Evolutionary conservation across 2,888 invertebrate genomes (phyloP).

Genomic region (Ennomos erosarius): DNA sequence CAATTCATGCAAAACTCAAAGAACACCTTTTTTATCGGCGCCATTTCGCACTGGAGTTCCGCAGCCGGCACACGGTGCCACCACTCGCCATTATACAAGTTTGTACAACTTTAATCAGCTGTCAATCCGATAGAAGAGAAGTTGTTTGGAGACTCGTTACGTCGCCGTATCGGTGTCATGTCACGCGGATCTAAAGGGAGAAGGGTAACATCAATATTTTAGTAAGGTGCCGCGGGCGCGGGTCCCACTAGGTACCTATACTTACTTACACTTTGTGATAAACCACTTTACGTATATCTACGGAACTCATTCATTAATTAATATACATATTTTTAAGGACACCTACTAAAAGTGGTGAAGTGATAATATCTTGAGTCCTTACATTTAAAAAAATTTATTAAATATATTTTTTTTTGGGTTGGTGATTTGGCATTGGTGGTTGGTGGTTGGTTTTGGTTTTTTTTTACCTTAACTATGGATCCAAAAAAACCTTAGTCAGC

Average conservation of each 20-base stretch:
- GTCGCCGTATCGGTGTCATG: conserved; percentile 56
- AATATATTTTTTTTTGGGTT: too few relatives aligned
- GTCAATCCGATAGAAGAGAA: conserved; percentile 43
- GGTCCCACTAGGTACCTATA: background rate
- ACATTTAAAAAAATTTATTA: too few relatives aligned
- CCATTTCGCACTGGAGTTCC: conserved; percentile 7
- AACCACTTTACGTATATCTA: conserved; percentile 42
- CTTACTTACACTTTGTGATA: conserved; percentile 43
- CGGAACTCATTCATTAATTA: background rate
- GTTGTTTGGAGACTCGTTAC: conserved; percentile 59
- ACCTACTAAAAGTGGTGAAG: too few relatives aligned
- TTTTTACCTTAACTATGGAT: too few relatives aligned
- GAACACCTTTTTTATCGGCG: background rate
- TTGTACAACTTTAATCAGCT: conserved; percentile 30
- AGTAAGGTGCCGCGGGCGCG: conserved; percentile 39
- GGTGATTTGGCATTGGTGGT: too few relatives aligned
- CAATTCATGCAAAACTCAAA: conserved; percentile 1
- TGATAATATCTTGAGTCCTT: too few relatives aligned
- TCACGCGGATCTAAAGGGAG: conserved; percentile 50
- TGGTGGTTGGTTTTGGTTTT: too few relatives aligned
- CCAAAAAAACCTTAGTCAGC: too few relatives aligned
- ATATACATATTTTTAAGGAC: too few relatives aligned
- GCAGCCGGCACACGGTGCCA: conserved; percentile 14
- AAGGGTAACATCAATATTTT: conserved; percentile 64
- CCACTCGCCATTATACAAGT: conserved; percentile 19